Evolutionary conservation across 2,888 invertebrate genomes (phyloP).

Genomic region (Nephrotoma flavescens): DNA sequence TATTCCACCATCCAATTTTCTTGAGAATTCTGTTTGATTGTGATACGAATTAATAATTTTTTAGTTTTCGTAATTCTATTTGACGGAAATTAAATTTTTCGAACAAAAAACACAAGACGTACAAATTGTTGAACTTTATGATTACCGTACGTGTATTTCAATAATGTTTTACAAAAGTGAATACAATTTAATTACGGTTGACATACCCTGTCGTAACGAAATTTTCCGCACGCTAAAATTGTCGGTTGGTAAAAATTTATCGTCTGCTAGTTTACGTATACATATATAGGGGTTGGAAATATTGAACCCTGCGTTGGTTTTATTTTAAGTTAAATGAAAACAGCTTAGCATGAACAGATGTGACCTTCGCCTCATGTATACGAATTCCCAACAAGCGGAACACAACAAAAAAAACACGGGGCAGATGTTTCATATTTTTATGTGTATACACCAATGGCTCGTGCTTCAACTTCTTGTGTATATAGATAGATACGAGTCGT

Average conservation of each 20-base stretch:
- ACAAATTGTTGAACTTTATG: background rate
- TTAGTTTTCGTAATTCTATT: too few relatives aligned
- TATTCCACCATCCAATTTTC: too few relatives aligned
- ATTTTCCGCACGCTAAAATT: background rate
- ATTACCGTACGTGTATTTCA: too few relatives aligned
- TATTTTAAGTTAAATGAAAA: background rate
- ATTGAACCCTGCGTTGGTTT: background rate
- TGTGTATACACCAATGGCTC: background rate
- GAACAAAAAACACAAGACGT: too few relatives aligned
- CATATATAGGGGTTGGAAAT: background rate
- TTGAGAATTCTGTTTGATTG: too few relatives aligned
- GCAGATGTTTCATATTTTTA: background rate
- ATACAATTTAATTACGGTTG: background rate
- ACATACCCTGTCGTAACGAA: background rate
- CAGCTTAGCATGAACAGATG: background rate
- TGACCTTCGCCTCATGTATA: background rate
- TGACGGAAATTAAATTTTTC: too few relatives aligned
- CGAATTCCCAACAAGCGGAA: background rate
- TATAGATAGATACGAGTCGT: background rate
- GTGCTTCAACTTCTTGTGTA: background rate
- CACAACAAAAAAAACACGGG: background rate
- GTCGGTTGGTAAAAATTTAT: background rate
- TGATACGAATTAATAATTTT: too few relatives aligned
- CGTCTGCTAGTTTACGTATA: background rate
- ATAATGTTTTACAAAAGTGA: background rate